These are phyloP conservation scores for Drosophila gaucha DNA, from an alignment of 2,888 invertebrate genomes.

Conservation along the genomic window DNA sequence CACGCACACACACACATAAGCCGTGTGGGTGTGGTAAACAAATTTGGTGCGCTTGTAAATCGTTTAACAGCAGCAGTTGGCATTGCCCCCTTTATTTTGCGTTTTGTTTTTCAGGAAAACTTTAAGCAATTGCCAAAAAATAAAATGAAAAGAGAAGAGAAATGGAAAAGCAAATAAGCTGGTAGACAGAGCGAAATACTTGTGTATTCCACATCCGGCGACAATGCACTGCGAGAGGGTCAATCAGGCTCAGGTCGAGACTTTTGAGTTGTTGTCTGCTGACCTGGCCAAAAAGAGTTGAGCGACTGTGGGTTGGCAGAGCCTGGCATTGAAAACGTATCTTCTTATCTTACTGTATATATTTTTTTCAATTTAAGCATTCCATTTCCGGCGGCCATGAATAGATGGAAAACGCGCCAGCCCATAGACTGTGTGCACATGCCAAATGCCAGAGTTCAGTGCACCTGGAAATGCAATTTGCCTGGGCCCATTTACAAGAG, in stretches of 20 bases:
- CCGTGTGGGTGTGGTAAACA: slow-evolving; percentile 26
- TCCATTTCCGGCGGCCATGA: slow-evolving; percentile 32
- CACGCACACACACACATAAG: slow-evolving; percentile 1
- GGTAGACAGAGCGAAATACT: slow-evolving; percentile 26
- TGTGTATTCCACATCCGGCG: slow-evolving; percentile 58
- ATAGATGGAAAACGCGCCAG: slow-evolving; percentile 14
- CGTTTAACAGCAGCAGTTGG: slow-evolving; percentile 36
- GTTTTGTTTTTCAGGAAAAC: slow-evolving; percentile 48
- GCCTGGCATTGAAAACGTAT: slow-evolving; percentile 32
- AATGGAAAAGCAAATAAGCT: slow-evolving; percentile 51
- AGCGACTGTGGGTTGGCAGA: slow-evolving; percentile 14
- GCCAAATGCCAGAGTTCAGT: slow-evolving; percentile 55
- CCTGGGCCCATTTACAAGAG: slow-evolving; percentile 30
- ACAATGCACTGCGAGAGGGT: slow-evolving; percentile 65
- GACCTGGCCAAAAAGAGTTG: slow-evolving; percentile 42
- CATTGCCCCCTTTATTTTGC: slow-evolving; percentile 12
- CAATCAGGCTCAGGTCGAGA: slow-evolving; percentile 27
- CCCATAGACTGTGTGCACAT: slow-evolving; percentile 8
- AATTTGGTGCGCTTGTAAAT: slow-evolving; percentile 49
- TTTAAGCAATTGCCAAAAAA: slow-evolving; percentile 54
- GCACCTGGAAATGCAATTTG: slow-evolving; percentile 70
- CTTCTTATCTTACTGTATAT: too few relatives aligned
- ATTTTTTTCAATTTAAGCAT: slow-evolving; percentile 2
- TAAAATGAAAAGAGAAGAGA: slow-evolving; percentile 2
- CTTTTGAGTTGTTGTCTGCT: slow-evolving; percentile 27